Percentiles rank a stretch among this genome's conserved stretches.
Conservation (phyloP, 2,113 vertebrate species). For the Cyphomyrus discorhynchus region DNA sequence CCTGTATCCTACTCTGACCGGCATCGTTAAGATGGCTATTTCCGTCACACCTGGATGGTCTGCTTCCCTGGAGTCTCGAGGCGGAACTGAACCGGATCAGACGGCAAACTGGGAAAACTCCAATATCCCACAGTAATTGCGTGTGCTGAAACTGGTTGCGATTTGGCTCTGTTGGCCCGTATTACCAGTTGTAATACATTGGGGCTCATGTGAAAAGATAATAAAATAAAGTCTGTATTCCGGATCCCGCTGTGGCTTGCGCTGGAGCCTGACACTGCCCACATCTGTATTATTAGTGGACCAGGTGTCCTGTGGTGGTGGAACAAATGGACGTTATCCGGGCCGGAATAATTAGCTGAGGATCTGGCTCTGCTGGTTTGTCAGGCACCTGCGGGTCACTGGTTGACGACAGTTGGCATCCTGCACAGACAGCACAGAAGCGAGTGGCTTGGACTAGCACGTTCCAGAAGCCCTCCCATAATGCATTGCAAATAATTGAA, state of each 20-base stretch:
- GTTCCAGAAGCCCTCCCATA: background rate
- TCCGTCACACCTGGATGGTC: background rate
- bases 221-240: background rate
- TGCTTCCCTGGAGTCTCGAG: background rate
- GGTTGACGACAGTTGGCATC: background rate
- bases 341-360: background rate
- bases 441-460: background rate
- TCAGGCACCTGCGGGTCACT: background rate
- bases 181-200: background rate
- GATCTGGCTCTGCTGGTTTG: background rate
- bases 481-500: background rate
- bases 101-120: background rate
- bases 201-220: background rate
- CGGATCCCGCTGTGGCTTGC: background rate
- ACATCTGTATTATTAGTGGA: background rate
- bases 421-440: background rate
- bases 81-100: background rate
- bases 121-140: background rate
- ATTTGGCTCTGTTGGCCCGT: background rate
- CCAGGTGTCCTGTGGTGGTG: background rate
- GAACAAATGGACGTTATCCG: background rate
- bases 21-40: background rate
- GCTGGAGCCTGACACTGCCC: background rate
- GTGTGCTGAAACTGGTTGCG: background rate
- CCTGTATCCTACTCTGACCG: background rate